Conservation (phyloP, 2,888 invertebrate species). For the Lutraria lutraria region DNA sequence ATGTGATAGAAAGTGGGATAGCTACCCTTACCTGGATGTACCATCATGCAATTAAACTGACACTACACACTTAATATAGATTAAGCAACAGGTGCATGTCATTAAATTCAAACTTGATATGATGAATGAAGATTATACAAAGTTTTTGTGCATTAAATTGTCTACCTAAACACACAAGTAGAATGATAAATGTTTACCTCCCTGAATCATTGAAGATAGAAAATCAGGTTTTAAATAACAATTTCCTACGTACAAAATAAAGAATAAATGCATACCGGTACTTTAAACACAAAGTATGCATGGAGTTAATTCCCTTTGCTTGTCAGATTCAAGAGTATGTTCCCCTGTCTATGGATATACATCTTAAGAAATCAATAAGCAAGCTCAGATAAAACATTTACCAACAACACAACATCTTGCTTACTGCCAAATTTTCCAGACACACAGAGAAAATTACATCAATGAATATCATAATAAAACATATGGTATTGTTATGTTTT, state of each 20-base stretch:
- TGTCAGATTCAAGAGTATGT: neutral
- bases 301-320: neutral
- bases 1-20: neutral
- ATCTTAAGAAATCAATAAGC: neutral
- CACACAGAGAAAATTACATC: neutral
- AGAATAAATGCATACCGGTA: neutral
- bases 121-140: neutral
- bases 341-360: neutral
- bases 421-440: neutral
- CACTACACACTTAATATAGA: neutral
- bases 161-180: neutral
- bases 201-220: conserved; percentile 3
- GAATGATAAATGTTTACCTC: neutral
- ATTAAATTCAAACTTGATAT: conserved; percentile 18
- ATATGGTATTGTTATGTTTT: too few relatives aligned
- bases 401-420: too few relatives aligned
- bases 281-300: neutral
- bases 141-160: neutral
- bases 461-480: neutral
- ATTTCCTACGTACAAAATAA: neutral
- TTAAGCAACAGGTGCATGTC: conserved; percentile 21
- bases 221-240: neutral
- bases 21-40: neutral
- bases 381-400: too few relatives aligned
- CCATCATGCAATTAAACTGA: neutral